A percentile compares a stretch with the other conserved stretches of the same genome.
Conservation (phyloP, 2,888 invertebrate genomes). For the Caenorhabditis sp. region DNA sequence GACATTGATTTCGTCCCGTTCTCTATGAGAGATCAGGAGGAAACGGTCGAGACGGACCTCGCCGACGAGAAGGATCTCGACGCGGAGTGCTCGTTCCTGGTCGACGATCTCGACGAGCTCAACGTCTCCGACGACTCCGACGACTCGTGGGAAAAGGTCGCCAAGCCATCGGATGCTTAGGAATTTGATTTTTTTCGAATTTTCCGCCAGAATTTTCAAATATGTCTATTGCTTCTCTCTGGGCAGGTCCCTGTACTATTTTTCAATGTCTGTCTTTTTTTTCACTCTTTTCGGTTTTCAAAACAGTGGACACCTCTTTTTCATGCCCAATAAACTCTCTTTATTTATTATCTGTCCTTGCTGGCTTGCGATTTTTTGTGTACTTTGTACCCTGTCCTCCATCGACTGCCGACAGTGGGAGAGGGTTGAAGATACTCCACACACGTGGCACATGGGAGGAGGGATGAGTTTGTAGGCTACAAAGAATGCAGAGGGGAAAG, state of each 20-base stretch:
- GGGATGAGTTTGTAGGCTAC: background rate
- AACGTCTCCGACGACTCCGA: constrained; percentile 31
- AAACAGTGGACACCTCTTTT: background rate
- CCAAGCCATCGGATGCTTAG: background rate
- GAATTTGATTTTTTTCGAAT: background rate
- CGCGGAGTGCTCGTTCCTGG: constrained; percentile 28
- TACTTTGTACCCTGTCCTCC: background rate
- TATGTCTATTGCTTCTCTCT: background rate
- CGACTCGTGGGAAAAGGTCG: constrained; percentile 39
- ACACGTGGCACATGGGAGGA: background rate
- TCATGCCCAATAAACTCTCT: background rate
- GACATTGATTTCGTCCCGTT: constrained; percentile 65
- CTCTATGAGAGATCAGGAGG: constrained; percentile 52
- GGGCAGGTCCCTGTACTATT: constrained; percentile 2
- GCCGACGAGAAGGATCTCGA: constrained; percentile 6
- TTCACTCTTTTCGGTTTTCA: background rate
- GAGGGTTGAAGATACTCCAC: background rate
- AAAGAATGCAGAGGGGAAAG: background rate
- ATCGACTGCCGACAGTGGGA: too few relatives aligned
- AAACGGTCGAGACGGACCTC: background rate
- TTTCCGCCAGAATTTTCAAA: background rate
- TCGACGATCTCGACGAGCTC: constrained; percentile 21
- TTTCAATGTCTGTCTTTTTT: background rate
- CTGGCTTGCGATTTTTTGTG: background rate
- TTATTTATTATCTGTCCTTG: background rate